Percentiles rank a stretch among this genome's conserved stretches.
These are phyloP conservation scores for Aurelia aurita DNA, from an alignment of 30 jellyfish, hydroid and myxozoan genomes.

Conservation along the genomic window DNA sequence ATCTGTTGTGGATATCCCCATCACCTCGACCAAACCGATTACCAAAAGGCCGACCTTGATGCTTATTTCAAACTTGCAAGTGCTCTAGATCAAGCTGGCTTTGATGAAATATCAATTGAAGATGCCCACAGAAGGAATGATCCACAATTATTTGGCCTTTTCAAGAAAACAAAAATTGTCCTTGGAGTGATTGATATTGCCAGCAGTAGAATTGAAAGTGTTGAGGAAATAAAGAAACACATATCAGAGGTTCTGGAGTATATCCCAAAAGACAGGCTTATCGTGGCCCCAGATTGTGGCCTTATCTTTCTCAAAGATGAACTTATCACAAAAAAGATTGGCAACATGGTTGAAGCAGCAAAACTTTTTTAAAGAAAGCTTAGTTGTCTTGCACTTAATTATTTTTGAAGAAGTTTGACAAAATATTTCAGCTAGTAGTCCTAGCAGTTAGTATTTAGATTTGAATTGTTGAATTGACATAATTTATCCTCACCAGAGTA, in stretches of 20 bases:
- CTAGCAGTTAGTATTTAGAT: too few species aligned
- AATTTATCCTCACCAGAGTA: too few species aligned
- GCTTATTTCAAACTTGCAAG: constrained; percentile 55
- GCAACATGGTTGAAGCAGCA: constrained; percentile 63
- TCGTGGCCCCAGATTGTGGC: constrained; percentile 75
- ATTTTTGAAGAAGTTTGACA: too few species aligned
- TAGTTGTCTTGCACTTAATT: too few species aligned
- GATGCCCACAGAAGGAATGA: constrained; percentile 71
- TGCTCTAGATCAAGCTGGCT: constrained; percentile 36
- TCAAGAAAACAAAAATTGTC: constrained; percentile 32
- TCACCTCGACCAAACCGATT: constrained; percentile 56
- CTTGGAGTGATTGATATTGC: constrained; percentile 77
- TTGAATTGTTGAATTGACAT: too few species aligned
- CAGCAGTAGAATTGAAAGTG: constrained; percentile 65
- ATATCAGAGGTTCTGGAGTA: constrained; percentile 37
- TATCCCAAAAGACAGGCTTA: constrained; percentile 47
- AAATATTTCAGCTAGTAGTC: too few species aligned
- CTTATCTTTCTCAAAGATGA: constrained; percentile 40
- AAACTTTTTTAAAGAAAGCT: background rate
- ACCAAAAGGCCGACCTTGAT: constrained; percentile 55
- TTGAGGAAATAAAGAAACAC: constrained; percentile 65
- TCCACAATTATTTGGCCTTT: constrained; percentile 1
- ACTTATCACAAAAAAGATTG: constrained; percentile 14
- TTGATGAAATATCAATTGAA: constrained; percentile 55
- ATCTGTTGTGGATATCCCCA: constrained; percentile 77